Conservation (phyloP, 2,888 invertebrate species). For the Poecilus cupreus region DNA sequence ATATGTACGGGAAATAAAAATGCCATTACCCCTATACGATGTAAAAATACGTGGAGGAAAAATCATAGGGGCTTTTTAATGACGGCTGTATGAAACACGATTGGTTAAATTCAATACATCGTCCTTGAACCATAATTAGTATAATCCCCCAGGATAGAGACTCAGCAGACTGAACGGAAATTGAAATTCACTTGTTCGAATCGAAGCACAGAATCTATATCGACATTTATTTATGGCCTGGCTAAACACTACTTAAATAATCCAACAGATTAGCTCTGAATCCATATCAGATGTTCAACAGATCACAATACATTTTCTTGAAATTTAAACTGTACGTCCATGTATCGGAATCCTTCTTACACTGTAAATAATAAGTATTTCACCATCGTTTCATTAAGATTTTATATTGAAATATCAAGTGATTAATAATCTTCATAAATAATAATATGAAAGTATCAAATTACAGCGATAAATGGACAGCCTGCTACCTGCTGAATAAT, state of each 20-base stretch:
- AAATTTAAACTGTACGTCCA: no score
- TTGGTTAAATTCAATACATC: no score
- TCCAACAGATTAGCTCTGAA: background rate
- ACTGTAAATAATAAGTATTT: background rate
- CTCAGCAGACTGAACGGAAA: slow-evolving; percentile 1
- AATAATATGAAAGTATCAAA: background rate
- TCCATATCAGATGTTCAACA: background rate
- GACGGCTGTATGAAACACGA: no score
- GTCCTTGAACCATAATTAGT: slow-evolving; percentile 1
- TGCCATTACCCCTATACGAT: no score
- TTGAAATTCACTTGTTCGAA: background rate
- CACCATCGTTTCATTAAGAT: background rate
- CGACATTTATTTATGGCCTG: background rate
- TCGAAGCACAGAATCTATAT: background rate
- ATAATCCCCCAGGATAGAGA: slow-evolving; percentile 8
- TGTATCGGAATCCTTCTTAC: background rate
- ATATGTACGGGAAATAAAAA: no score
- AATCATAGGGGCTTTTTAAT: no score
- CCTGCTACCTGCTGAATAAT: background rate
- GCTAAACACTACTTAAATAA: background rate
- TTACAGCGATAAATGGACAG: background rate
- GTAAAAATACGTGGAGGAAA: no score
- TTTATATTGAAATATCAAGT: background rate
- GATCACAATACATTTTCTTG: no score
- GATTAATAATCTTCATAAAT: background rate